Evolutionary conservation across 2,113 vertebrate genomes (phyloP).

Genomic region (Semnornis frantzii): DNA sequence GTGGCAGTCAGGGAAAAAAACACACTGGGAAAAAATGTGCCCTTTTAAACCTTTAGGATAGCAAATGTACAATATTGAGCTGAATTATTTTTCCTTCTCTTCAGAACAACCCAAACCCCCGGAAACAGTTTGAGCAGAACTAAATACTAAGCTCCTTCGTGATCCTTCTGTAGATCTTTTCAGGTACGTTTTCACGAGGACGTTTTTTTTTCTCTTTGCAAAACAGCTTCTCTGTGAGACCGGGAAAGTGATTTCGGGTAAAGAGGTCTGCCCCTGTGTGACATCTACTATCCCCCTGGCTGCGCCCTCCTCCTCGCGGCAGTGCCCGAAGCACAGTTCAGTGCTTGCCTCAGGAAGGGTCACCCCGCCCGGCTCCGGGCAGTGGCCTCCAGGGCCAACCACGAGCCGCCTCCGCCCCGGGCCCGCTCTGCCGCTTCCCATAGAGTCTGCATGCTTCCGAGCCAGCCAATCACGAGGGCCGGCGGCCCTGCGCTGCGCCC

Average conservation of each 20-base stretch:
- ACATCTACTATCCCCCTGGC: rapidly evolving
- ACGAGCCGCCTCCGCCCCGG: rapidly evolving
- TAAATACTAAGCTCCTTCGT: rapidly evolving
- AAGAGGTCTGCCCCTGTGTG: rapidly evolving
- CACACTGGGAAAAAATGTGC: background rate
- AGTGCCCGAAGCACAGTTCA: too few relatives aligned
- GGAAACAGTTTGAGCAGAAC: background rate
- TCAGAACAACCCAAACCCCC: rapidly evolving
- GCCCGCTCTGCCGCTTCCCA: background rate
- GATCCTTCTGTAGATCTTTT: background rate
- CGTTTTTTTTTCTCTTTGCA: rapidly evolving
- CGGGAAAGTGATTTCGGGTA: rapidly evolving
- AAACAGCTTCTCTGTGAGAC: too few relatives aligned
- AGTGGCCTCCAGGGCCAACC: rapidly evolving
- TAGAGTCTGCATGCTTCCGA: conserved; percentile 1
- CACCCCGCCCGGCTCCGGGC: rapidly evolving
- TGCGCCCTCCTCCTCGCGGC: too few relatives aligned
- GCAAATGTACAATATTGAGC: background rate
- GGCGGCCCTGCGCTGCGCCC: rapidly evolving
- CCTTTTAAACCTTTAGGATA: background rate
- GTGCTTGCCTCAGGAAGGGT: too few relatives aligned
- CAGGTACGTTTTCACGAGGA: rapidly evolving
- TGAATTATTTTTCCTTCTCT: background rate
- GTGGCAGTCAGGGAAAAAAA: rapidly evolving
- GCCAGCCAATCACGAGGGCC: background rate